phyloP scores from a whole-genome alignment of 2,888 invertebrate genomes.

The Heteromurus nitidus region DNA sequence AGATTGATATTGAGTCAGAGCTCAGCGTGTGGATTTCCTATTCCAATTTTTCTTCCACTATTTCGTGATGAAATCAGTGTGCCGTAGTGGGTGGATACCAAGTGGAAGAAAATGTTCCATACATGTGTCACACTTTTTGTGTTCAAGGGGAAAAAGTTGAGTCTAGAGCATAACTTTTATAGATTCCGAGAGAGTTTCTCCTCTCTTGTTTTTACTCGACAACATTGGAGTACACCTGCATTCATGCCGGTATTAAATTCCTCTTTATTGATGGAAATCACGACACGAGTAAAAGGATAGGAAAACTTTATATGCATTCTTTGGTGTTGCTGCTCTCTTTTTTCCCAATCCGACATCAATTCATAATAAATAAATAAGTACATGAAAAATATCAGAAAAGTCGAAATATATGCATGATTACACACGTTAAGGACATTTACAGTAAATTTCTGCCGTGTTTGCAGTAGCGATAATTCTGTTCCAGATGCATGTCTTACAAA shows the following conservation, averaged over 20 bases:
- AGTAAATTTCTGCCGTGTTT: too few relatives aligned
- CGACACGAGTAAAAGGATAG: constrained; percentile 26
- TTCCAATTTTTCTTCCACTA: neutral
- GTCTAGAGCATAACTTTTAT: neutral
- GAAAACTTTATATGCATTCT: neutral
- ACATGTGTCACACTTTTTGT: constrained; percentile 7
- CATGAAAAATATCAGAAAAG: too few relatives aligned
- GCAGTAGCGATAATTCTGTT: too few relatives aligned
- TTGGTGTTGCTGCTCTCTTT: neutral
- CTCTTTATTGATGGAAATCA: constrained; percentile 55
- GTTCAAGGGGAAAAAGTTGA: neutral
- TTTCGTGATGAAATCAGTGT: neutral
- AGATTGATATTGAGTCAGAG: too few relatives aligned
- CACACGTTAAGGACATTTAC: too few relatives aligned
- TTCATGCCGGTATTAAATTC: neutral
- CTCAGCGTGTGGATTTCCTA: too few relatives aligned
- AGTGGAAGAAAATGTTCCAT: neutral
- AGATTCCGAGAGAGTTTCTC: too few relatives aligned
- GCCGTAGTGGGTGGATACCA: neutral
- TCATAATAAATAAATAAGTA: too few relatives aligned
- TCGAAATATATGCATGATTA: too few relatives aligned
- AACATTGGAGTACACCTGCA: neutral
- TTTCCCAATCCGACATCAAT: too few relatives aligned
- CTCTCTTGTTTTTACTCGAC: neutral
- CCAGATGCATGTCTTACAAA: too few relatives aligned